Evolutionary conservation across 2,888 invertebrate species (phyloP), one percentile per base, ranked within the genome.

Genomic region (Odontocerum albicorne): DNA sequence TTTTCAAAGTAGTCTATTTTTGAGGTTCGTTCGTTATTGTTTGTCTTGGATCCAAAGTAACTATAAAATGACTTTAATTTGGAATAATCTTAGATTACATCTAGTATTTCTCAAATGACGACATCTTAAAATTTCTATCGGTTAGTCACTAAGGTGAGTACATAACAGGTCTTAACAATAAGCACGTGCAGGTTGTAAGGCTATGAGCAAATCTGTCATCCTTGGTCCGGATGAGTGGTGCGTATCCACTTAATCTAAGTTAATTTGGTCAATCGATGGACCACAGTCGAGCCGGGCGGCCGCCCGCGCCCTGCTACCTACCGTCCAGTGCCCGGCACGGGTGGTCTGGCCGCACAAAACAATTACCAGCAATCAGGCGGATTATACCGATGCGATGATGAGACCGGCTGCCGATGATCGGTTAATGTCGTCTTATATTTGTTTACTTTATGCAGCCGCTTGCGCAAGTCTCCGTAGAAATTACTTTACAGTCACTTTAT

Each of bases 231-330:
- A 49, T 49, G 46, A 47, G 43, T 42, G 43, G 42, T 31, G 22
- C 15, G 43, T 42, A 52, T 57, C 42, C 46, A 57, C 55, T 55
- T 59, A 59, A 59, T 59, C 51, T 49, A 45, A 47, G 51, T 51
- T 59, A 55, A 59, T 59, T 59, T 44, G 42, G 55, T 59, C 55
- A 59, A 59, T 59, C 59, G 55, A 52, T 55, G 52, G 45, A 16
- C 38, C 52, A n/a, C n/a, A n/a, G n/a, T n/a, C n/a, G n/a, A n/a
- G n/a, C n/a, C n/a, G n/a, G n/a, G n/a, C n/a, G 35, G 45, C 19
- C 44, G 40, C 4, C 33, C 42, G 44, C 20, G 38, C 49, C 38
- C 49, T n/a, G n/a, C n/a, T n/a, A n/a, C n/a, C n/a, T n/a, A n/a
- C n/a, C n/a, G n/a, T n/a, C n/a, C n/a, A n/a, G n/a, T n/a, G 31